A percentile compares a stretch with the other conserved stretches of the same genome.
phyloP scores from a whole-genome alignment of 2,113 vertebrate genomes.

The Phylloscopus trochilus region DNA sequence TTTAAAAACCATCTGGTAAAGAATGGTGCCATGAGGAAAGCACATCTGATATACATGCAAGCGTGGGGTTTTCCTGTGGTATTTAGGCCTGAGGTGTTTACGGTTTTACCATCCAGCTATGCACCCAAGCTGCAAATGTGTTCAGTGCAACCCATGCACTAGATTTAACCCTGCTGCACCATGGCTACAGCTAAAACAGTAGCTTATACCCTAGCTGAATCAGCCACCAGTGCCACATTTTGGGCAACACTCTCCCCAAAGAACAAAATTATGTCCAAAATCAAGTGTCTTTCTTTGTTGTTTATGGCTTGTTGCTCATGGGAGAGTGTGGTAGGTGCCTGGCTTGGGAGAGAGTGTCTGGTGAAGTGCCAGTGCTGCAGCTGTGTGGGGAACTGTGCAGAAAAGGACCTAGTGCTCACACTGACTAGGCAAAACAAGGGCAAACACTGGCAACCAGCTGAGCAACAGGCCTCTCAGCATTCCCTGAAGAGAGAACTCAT shows the following conservation, averaged over 20 bases:
- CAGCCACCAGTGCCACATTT: background rate
- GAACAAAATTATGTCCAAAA: background rate
- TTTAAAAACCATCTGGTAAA: background rate
- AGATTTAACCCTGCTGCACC: background rate
- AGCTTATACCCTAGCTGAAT: background rate
- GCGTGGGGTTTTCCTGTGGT: constrained; percentile 49
- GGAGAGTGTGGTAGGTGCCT: background rate
- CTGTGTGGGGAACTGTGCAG: background rate
- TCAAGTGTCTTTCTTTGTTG: background rate
- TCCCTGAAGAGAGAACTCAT: background rate
- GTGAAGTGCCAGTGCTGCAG: background rate
- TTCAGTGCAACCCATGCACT: background rate
- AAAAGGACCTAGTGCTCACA: background rate
- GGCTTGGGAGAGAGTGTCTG: background rate
- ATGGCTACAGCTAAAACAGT: background rate
- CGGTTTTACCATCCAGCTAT: background rate
- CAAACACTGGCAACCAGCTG: background rate
- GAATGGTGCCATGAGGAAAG: constrained; percentile 5
- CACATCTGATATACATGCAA: background rate
- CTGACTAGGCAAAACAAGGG: background rate
- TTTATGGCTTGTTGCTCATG: background rate
- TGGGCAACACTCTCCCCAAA: background rate
- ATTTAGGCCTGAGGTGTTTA: constrained; percentile 48
- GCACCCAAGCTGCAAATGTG: background rate
- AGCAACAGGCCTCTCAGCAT: background rate